Percentiles rank a stretch among this genome's conserved stretches.
Evolutionary conservation across 2,797 vertebrate genomes (phyloP).

Genomic region (Allobates femoralis): DNA sequence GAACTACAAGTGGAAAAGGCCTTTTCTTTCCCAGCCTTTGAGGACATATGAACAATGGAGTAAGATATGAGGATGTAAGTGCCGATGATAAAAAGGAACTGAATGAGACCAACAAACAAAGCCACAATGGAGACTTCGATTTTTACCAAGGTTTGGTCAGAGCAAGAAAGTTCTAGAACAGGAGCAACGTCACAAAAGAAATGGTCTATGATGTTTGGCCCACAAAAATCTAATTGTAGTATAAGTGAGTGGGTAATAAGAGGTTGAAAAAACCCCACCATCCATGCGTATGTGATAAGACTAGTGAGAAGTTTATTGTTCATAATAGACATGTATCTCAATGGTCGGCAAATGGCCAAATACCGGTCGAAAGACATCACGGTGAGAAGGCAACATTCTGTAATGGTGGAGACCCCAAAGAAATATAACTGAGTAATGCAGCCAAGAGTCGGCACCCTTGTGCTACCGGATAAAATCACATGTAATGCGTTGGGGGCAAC

Average conservation of each 20-base stretch:
- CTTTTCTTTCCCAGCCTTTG: conserved; percentile 64
- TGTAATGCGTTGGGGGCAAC: background rate
- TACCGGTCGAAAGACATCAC: conserved; percentile 76
- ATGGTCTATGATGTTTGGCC: conserved; percentile 61
- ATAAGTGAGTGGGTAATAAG: conserved; percentile 59
- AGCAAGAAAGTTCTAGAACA: conserved; percentile 63
- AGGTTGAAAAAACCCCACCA: conserved; percentile 58
- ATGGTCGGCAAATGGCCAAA: conserved; percentile 74
- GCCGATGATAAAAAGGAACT: background rate
- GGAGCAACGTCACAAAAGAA: conserved; percentile 70
- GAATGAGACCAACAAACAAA: conserved; percentile 25
- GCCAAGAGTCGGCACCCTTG: conserved; percentile 64
- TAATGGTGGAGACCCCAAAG: conserved; percentile 74
- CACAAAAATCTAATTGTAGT: conserved; percentile 51
- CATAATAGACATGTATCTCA: conserved; percentile 72
- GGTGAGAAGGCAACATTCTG: conserved; percentile 75
- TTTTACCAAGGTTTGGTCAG: conserved; percentile 16
- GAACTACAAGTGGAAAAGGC: conserved; percentile 72
- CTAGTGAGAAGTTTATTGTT: conserved; percentile 52
- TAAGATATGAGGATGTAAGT: conserved; percentile 26
- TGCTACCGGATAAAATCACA: conserved; percentile 42
- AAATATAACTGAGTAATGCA: conserved; percentile 74
- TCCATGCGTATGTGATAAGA: conserved; percentile 60
- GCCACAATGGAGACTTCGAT: conserved; percentile 21
- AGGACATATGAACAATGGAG: conserved; percentile 31